phyloP scores from a whole-genome alignment of 2,113 vertebrate species.

The Melanerpes aurifrons region DNA sequence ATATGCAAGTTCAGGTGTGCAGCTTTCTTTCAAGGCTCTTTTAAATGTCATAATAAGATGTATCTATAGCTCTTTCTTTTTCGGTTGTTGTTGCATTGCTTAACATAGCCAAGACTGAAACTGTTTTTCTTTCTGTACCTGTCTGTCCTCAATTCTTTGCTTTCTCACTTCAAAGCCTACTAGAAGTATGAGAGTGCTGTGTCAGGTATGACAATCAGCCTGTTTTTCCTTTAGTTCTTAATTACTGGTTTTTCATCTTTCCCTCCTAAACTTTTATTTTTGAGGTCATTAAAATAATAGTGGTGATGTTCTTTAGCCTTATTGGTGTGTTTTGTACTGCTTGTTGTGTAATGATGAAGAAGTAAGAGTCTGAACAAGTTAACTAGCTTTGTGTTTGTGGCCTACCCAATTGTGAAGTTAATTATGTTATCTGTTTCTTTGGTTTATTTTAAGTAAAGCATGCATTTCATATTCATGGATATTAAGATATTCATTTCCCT shows the following conservation, averaged over 20 bases:
- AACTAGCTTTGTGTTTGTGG: background rate
- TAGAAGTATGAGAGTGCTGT: conserved; percentile 99
- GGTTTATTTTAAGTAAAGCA: background rate
- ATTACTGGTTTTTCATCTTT: conserved; percentile 2
- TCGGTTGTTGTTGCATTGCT: background rate
- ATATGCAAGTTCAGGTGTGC: background rate
- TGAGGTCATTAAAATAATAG: conserved; percentile 20
- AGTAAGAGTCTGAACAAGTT: background rate
- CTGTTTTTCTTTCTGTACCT: conserved; percentile 63
- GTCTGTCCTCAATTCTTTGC: conserved; percentile 92
- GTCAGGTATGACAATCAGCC: conserved; percentile 94
- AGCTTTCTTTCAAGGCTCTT: conserved; percentile 8
- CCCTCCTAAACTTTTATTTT: conserved; percentile 4
- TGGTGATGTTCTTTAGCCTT: background rate
- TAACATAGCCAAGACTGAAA: conserved; percentile 65
- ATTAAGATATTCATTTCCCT: background rate
- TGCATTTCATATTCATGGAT: conserved; percentile 16
- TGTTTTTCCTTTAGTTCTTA: conserved; percentile 80
- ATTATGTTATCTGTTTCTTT: background rate
- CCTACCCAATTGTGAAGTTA: background rate
- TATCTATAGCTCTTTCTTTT: conserved; percentile 1
- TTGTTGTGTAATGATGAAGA: conserved; percentile 2
- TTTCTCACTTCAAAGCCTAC: conserved; percentile 98
- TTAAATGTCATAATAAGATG: background rate
- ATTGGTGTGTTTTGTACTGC: background rate